A percentile compares a stretch with the other conserved stretches of the same genome.
phyloP scores from a whole-genome alignment of 2,797 vertebrate genomes.

The Poeciliopsis gracilis region DNA sequence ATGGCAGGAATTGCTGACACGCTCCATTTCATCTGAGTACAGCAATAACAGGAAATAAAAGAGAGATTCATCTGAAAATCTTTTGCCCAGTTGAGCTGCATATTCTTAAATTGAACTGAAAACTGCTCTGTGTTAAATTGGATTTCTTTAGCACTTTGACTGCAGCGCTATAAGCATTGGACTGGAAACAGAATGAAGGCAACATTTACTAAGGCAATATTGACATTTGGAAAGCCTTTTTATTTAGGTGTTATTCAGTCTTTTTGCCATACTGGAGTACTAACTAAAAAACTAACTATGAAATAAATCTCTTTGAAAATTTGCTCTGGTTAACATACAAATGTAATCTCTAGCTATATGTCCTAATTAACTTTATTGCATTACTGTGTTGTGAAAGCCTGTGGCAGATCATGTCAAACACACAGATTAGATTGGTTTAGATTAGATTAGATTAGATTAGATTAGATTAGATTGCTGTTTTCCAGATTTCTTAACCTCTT shows the following conservation, averaged over 20 bases:
- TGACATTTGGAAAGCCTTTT: background rate
- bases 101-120: background rate
- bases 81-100: background rate
- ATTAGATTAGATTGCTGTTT: background rate
- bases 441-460: too few species aligned
- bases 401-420: background rate
- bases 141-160: background rate
- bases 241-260: background rate
- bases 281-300: background rate
- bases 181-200: background rate
- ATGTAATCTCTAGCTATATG: background rate
- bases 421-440: too few species aligned
- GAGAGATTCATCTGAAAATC: background rate
- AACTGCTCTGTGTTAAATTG: background rate
- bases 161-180: background rate
- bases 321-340: background rate
- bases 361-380: background rate
- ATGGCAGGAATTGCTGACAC: constrained; percentile 25
- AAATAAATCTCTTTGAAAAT: background rate
- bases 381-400: background rate
- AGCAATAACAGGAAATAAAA: constrained; percentile 6
- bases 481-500: background rate
- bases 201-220: background rate
- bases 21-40: constrained; percentile 12
- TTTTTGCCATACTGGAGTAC: background rate